Percentiles rank a stretch among this genome's conserved stretches.
Evolutionary conservation across 2,113 vertebrate genomes (phyloP).

Genomic region (Corythoichthys haematopterus): DNA sequence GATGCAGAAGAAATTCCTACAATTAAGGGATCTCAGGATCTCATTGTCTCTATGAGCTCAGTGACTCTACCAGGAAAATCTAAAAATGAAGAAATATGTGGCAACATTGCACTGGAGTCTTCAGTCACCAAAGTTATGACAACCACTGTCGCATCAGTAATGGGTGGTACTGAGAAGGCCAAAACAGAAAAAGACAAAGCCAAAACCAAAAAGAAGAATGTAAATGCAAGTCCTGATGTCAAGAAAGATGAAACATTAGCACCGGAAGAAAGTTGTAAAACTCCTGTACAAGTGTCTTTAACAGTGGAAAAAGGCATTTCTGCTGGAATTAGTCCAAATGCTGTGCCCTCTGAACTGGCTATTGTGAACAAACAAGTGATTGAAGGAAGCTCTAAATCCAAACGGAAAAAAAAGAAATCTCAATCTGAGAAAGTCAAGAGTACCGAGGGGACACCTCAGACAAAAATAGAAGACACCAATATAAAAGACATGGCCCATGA

Average conservation of each 20-base stretch:
- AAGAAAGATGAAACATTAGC: conserved; percentile 16
- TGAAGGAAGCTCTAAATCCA: conserved; percentile 54
- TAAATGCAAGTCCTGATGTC: conserved; percentile 12
- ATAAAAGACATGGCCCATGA: background rate
- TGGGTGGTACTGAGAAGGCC: conserved; percentile 1
- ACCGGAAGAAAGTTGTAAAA: conserved; percentile 10
- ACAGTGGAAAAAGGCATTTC: conserved; percentile 3
- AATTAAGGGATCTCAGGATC: conserved; percentile 22
- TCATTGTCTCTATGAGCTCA: background rate
- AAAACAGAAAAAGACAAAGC: conserved; percentile 3
- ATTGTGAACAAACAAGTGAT: conserved; percentile 27
- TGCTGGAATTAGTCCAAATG: conserved; percentile 11
- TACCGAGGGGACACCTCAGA: conserved; percentile 13
- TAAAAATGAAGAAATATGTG: conserved; percentile 6
- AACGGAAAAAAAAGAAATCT: conserved; percentile 66
- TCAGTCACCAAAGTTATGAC: conserved; percentile 20
- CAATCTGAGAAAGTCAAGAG: conserved; percentile 34
- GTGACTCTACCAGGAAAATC: conserved; percentile 13
- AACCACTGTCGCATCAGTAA: conserved; percentile 7
- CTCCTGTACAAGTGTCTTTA: background rate
- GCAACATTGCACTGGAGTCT: conserved; percentile 15
- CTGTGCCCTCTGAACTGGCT: conserved; percentile 13
- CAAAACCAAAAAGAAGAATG: conserved; percentile 13
- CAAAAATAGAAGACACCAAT: conserved; percentile 19
- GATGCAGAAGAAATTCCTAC: conserved; percentile 6